Conservation (phyloP, 1,140 invertebrate genomes). For the Teleopsis dalmanni region DNA sequence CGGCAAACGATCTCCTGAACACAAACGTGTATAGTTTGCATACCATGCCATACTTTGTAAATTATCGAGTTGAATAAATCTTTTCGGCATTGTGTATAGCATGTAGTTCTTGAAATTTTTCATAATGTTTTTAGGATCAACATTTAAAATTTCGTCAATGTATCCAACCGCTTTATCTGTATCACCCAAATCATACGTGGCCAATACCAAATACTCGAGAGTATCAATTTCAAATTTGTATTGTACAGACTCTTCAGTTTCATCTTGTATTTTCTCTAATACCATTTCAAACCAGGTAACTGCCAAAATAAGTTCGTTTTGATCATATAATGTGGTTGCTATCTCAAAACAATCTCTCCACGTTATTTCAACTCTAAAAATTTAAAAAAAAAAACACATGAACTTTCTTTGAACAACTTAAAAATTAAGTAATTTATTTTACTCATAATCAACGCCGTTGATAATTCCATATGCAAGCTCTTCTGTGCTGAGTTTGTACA, state of each 20-base stretch:
- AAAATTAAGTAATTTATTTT: background rate
- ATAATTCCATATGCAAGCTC: conserved; percentile 22
- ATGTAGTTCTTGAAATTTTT: conserved; percentile 16
- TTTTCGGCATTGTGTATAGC: background rate
- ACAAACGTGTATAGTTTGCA: conserved; percentile 23
- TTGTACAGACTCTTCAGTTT: background rate
- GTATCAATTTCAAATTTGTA: background rate
- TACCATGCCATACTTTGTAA: background rate
- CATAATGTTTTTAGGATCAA: conserved; percentile 5
- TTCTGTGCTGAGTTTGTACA: conserved; percentile 23
- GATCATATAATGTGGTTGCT: conserved; percentile 23
- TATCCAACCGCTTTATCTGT: conserved; percentile 3
- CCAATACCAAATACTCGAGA: conserved; percentile 24
- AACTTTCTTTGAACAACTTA: background rate
- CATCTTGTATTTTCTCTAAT: background rate
- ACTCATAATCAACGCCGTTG: conserved; percentile 11
- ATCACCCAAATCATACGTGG: conserved; percentile 23
- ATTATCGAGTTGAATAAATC: background rate
- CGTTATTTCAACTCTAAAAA: conserved; percentile 10
- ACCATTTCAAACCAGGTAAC: conserved; percentile 23
- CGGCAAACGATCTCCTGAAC: conserved; percentile 19
- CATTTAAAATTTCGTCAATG: conserved; percentile 12
- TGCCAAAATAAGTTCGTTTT: conserved; percentile 8
- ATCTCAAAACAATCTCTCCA: conserved; percentile 31
- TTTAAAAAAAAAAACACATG: background rate